These are phyloP conservation scores for Epirrhoe tristata DNA, from an alignment of 2,888 invertebrate species.

Conservation along the genomic window DNA sequence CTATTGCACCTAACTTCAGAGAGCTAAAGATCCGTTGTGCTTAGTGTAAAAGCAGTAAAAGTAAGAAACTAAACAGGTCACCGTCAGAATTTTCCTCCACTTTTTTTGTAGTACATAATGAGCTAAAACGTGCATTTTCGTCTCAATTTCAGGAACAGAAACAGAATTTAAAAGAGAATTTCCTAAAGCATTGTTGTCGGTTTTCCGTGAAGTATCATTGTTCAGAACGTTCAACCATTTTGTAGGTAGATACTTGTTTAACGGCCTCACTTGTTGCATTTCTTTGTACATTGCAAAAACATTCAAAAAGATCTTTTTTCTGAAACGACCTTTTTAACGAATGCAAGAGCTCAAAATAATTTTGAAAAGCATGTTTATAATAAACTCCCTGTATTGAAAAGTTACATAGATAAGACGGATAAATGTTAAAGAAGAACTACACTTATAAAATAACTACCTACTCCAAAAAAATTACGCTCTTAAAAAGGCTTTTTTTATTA, in stretches of 20 bases:
- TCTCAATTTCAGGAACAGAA: conserved; percentile 10
- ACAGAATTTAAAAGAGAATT: conserved; percentile 13
- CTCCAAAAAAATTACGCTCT: too few species aligned
- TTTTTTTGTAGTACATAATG: neutral
- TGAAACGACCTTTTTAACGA: conserved; percentile 1
- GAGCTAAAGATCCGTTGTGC: too few species aligned
- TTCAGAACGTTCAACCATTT: conserved; percentile 30
- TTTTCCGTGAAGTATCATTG: conserved; percentile 28
- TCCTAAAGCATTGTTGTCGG: conserved; percentile 20
- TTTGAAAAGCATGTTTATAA: too few species aligned
- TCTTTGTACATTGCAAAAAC: conserved; percentile 25
- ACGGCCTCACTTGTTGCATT: conserved; percentile 32
- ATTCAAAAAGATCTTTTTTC: conserved; percentile 18
- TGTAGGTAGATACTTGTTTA: conserved; percentile 13
- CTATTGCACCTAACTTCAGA: too few species aligned
- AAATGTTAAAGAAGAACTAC: too few species aligned
- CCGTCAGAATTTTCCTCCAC: neutral
- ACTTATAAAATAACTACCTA: too few species aligned
- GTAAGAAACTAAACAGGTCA: neutral
- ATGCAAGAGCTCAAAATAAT: neutral
- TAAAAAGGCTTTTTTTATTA: too few species aligned
- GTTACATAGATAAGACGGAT: too few species aligned
- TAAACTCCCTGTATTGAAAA: too few species aligned
- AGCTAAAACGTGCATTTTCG: neutral
- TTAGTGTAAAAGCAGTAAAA: too few species aligned